Base-by-base conservation (phyloP, 2,888 invertebrate genomes). In the Campoplex nolae region DNA sequence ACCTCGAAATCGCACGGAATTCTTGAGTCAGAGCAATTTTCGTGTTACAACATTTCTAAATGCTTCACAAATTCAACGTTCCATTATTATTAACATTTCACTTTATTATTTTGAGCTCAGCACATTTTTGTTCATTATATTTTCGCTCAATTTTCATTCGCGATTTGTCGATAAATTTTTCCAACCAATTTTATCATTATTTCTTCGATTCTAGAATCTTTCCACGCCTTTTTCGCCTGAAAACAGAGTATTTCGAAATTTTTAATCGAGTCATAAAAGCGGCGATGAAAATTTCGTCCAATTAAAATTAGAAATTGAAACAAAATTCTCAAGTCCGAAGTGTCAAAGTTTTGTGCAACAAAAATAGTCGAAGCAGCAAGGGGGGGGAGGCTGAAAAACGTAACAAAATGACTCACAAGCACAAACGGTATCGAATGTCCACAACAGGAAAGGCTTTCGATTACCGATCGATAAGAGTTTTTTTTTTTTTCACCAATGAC, bases 391-490 rank as follows among this genome's bases (percentile, higher is more conserved):
- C 7, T 45, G 58, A 42, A 42, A 42, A 74, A 70, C n/a, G 68
- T 16, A 38, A 74, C 82, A 77, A 83, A 48, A 75, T 88, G 88
- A 89, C 80, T 56, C 54, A 38, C n/a, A n/a, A 68, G 42, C n/a
- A 8, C 42, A n/a, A 38, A 3, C 58, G 88, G 83, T 88, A 90
- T 84, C 86, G 76, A 67, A 83, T 89, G 89, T 88, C 88, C 73
- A n/a, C 35, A 32, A 45, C 48, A 23, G 32, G 58, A 54, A 48
- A 28, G 32, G 83, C 81, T 88, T 68, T 88, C 88, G 87, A 89
- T 91, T 91, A 84, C 79, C 83, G 70, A 90, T 90, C 92, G 88
- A 91, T 91, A 90, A 89, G 80, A 79, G 16, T 62, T 58, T 58
- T 58, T 58, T 32, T 62, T 73, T 45, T 23, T 48, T 18, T 54